Evolutionary conservation across 2,888 invertebrate species (phyloP), one percentile per base, ranked within the genome.

Genomic region (Alentia gelatinosa): DNA sequence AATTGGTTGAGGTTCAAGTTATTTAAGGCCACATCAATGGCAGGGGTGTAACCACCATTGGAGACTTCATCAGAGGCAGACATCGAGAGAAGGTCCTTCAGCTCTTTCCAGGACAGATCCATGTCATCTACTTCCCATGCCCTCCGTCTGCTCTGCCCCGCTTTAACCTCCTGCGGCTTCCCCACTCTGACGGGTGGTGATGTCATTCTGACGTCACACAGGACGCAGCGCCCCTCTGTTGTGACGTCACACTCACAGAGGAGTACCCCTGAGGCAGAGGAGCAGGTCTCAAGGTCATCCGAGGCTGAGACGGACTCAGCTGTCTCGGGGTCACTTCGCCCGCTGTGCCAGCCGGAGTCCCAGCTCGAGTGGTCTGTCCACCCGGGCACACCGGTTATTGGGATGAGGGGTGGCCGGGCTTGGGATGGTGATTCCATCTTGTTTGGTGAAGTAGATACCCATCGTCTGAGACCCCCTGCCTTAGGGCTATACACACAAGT

Each of bases 221-320:
- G 39, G 40, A 47, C 39, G 30, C 84, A 84, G 26, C 39, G 4
- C 15, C 42, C 40, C 7, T n/a, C 30, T 4, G 40, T 23, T 7
- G 47, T 40, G n/a, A 42, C 84, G 26, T 84, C 42, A 40, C 84
- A 84, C 3, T 84, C 84, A 84, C 84, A 84, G 5, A 30, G 26
- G 1, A 47, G 15, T 4, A 84, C 47, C 23, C 40, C 84, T 4
- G 26, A 9, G n/a, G 84, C 5, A 4, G 84, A 40, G 4, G 84
- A 40, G 23, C n/a, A 7, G 42, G 84, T 84, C 40, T 37, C 84
- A 40, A 23, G 5, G 26, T 37, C 42, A 30, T 7, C 39, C 26
- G 15, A 5, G 23, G 26, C 23, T 15, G 42, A 23, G 26, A 12
- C 30, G 5, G n/a, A n/a, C 4, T 79, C 84, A 5, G 40, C 42